Base-by-base conservation (phyloP, 2,888 invertebrate species). In the Trichopoda pennipes region DNA sequence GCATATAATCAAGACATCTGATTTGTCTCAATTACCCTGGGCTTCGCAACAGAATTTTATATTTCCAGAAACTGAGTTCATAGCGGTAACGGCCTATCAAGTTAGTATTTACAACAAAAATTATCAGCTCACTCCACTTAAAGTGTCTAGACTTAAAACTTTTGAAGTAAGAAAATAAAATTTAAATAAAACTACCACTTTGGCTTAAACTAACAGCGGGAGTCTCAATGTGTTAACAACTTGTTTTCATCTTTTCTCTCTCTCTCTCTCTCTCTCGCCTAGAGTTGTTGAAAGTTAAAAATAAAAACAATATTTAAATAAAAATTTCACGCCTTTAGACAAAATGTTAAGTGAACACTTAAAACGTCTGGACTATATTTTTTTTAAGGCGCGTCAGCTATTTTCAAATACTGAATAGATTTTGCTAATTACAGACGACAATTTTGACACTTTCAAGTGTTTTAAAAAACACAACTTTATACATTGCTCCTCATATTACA, bases 11-110 rank as follows among this genome's bases (percentile, higher is more conserved):
- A 93, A 96, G 49, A 95, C 96, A 61, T 93, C 95, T 4, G 95
- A 97, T 89, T 93, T 93, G 0, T 92, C 93, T 1, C 93, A 94
- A 55, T 91, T 95, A 56, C 94, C 94, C 35, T 96, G 95, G 94
- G 94, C 94, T 56, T 94, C 94, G 0, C 93, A 94, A 74, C 93
- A 93, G 23, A 92, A 93, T 55, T 94, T 95, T 89, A 92, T 93
- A 19, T 96, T 97, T 90, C 93, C 93, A 0, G 96, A 96, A 90
- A 96, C 97, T 0, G 95, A 96, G 89, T 99, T 99, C 92, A 96
- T 99, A 66, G 99, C 98, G 10, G 99, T 99, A 58, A 99, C 99
- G 0, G 99, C 99, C 70, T 99, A 99, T 91, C 98, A 98, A 94
- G 96, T 96, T 91, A 88, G 91, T 90, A 85, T 61, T 28, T 19